Evolutionary conservation across 30 jellyfish, hydroid and myxozoan species (phyloP).

Genomic region (Sanderia malayensis): DNA sequence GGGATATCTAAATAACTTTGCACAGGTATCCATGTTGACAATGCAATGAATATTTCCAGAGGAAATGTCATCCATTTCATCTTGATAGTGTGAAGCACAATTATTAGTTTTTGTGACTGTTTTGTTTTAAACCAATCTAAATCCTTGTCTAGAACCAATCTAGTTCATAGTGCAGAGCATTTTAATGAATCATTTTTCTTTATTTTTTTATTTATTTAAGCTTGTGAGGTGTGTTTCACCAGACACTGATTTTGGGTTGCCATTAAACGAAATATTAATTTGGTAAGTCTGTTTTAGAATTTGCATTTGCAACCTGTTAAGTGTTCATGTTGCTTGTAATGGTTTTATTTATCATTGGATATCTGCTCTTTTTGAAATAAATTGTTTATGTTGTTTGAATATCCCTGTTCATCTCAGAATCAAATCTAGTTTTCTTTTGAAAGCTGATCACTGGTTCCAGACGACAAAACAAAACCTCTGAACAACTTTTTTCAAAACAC

Average conservation of each 20-base stretch:
- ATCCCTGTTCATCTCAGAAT: too few relatives aligned
- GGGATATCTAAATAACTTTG: slow-evolving; percentile 94
- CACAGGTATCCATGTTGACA: slow-evolving; percentile 86
- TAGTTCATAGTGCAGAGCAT: background rate
- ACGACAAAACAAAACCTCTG: too few relatives aligned
- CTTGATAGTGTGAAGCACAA: background rate
- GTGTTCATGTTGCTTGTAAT: too few relatives aligned
- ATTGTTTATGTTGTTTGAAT: too few relatives aligned
- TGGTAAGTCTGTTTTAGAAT: slow-evolving; percentile 78
- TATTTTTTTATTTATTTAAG: slow-evolving; percentile 31
- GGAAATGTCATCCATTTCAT: background rate
- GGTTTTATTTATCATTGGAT: too few relatives aligned
- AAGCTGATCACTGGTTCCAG: too few relatives aligned
- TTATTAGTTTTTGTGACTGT: background rate
- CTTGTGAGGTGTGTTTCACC: slow-evolving; percentile 88
- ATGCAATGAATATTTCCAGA: background rate
- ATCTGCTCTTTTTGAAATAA: too few relatives aligned
- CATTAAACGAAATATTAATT: slow-evolving; percentile 60
- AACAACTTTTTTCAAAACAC: too few relatives aligned
- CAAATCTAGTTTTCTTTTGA: too few relatives aligned
- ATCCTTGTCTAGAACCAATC: background rate
- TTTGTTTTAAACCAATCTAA: background rate
- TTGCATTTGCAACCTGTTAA: too few relatives aligned
- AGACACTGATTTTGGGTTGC: slow-evolving; percentile 85
- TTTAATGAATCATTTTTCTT: background rate